Conservation (phyloP, 2,797 vertebrate genomes). For the Mormyrus proboscirostris region DNA sequence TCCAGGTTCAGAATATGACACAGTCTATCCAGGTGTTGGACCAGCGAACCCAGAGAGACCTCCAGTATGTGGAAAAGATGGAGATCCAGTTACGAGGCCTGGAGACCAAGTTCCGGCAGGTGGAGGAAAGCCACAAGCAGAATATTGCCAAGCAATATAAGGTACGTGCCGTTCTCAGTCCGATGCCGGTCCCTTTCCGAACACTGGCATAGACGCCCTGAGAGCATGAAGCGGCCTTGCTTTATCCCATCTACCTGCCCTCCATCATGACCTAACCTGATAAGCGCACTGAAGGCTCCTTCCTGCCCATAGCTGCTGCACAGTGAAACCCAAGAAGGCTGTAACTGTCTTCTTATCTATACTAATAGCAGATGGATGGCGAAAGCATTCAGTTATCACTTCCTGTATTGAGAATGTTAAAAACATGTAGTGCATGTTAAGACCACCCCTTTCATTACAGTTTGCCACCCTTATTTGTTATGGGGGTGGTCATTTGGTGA, state of each 20-base stretch:
- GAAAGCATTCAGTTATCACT: neutral
- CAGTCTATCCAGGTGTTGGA: constrained; percentile 91
- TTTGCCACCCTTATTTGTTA: neutral
- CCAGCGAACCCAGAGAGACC: constrained; percentile 83
- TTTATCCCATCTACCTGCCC: neutral
- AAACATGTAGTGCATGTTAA: neutral
- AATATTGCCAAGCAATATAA: constrained; percentile 89
- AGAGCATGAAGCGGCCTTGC: neutral
- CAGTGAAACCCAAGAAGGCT: neutral
- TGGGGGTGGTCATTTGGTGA: neutral
- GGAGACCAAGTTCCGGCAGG: constrained; percentile 87
- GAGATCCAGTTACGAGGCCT: constrained; percentile 84
- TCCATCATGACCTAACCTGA: neutral
- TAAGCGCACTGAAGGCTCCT: neutral
- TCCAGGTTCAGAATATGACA: constrained; percentile 94
- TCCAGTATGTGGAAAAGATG: constrained; percentile 94
- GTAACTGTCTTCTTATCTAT: neutral
- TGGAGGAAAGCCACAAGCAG: constrained; percentile 87
- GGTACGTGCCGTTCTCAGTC: constrained; percentile 53
- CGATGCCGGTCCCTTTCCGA: fast-evolving
- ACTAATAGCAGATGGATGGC: neutral
- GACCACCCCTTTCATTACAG: neutral
- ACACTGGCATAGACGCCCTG: neutral
- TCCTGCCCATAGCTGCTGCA: neutral
- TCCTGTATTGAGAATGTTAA: neutral